A percentile compares a stretch with the other conserved stretches of the same genome.
These are phyloP conservation scores for Propithecus coquereli DNA, from an alignment of 2,113 vertebrate species.

Conservation along the genomic window DNA sequence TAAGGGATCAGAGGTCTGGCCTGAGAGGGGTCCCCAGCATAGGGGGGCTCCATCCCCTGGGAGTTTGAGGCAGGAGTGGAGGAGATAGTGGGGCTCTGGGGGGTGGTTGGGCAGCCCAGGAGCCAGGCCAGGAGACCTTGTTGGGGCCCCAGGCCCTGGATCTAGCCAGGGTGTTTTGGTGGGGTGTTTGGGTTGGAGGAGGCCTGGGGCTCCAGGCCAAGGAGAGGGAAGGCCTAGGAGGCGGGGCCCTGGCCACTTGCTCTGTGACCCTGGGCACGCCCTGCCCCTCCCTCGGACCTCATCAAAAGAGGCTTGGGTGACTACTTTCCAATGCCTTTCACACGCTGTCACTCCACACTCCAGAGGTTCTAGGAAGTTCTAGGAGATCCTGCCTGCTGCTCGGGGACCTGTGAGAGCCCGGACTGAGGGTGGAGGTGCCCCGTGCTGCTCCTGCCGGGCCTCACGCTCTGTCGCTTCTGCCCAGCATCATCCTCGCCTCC, in stretches of 20 bases:
- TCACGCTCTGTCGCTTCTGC: accelerated
- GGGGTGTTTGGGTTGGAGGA: neutral
- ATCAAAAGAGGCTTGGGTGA: neutral
- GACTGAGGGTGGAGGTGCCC: accelerated
- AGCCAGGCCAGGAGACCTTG: neutral
- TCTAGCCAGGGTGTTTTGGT: neutral
- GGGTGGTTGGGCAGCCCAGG: neutral
- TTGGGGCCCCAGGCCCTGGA: neutral
- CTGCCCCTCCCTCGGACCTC: neutral
- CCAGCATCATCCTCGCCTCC: accelerated
- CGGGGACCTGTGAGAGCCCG: no score
- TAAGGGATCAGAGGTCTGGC: neutral
- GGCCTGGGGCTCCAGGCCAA: neutral
- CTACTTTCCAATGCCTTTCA: neutral
- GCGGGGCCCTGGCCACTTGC: neutral
- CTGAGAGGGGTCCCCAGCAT: neutral
- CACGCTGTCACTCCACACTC: accelerated
- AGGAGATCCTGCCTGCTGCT: neutral
- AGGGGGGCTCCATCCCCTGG: neutral
- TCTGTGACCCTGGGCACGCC: neutral
- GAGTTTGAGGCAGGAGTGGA: neutral
- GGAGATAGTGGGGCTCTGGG: accelerated
- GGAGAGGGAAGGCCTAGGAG: neutral
- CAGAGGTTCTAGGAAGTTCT: neutral
- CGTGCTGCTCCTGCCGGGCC: neutral